Evolutionary conservation across 2,888 invertebrate species (phyloP).

Genomic region (Macrosoma leucophasiata): DNA sequence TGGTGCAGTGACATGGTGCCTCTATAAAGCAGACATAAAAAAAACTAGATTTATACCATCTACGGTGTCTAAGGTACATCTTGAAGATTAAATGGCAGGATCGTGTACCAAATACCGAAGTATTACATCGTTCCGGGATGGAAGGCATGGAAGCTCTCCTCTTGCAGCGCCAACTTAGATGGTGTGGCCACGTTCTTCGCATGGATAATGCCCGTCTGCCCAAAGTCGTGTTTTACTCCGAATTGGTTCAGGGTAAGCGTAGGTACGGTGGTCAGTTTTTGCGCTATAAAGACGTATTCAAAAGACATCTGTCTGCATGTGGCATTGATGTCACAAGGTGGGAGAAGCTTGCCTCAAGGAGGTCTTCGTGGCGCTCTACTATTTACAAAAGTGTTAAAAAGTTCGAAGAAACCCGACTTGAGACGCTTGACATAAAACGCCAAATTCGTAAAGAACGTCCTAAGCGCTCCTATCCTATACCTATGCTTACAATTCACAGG

Average conservation of each 20-base stretch:
- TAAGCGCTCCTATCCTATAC: slow-evolving; percentile 1
- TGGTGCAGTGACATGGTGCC: background rate
- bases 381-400: background rate
- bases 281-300: background rate
- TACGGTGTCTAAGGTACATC: background rate
- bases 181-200: slow-evolving; percentile 10
- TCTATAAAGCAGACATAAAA: background rate
- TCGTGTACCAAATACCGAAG: background rate
- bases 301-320: background rate
- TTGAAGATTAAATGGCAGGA: background rate
- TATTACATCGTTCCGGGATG: background rate
- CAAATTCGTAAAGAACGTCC: background rate
- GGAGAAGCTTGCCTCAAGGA: background rate
- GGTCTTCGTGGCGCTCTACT: background rate
- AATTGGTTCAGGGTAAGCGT: background rate
- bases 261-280: background rate
- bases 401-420: too few species aligned
- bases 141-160: slow-evolving; percentile 4
- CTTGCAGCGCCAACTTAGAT: slow-evolving; percentile 6
- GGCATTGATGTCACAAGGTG: too few species aligned
- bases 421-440: too few species aligned
- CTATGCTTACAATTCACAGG: background rate
- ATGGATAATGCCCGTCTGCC: slow-evolving; percentile 6
- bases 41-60: background rate
- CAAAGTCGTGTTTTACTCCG: background rate